Percentiles rank a stretch among this genome's conserved stretches.
Conservation (phyloP, 2,113 vertebrate genomes). For the Australoheros scitulus region DNA sequence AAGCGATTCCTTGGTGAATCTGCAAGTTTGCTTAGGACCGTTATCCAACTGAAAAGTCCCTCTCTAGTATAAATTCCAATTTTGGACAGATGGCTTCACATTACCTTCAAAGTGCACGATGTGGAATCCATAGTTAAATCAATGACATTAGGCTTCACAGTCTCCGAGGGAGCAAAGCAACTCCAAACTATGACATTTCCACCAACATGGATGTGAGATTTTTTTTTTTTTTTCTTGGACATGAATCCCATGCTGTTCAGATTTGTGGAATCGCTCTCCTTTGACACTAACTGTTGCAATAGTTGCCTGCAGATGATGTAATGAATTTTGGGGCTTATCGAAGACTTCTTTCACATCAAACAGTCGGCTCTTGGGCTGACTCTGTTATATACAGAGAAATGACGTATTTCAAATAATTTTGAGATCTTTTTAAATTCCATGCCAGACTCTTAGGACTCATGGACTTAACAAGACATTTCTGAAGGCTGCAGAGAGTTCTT, state of each 20-base stretch:
- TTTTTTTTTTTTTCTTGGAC: not conserved
- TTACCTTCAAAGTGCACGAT: not conserved
- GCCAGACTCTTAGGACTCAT: not conserved
- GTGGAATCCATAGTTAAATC: not conserved
- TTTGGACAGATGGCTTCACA: not conserved
- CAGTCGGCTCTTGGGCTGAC: not conserved
- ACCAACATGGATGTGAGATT: not conserved
- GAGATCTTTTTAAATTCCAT: not conserved
- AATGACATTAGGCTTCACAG: not conserved
- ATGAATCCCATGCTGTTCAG: not conserved
- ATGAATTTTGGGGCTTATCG: not conserved
- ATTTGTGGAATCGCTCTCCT: not conserved
- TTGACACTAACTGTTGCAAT: slow-evolving; percentile 8
- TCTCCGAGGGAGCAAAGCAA: not conserved
- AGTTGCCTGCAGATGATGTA: slow-evolving; percentile 7
- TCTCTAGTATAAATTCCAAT: not conserved
- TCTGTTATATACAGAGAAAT: not conserved
- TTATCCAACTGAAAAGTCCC: not conserved
- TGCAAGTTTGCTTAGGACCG: not conserved
- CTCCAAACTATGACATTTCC: not conserved
- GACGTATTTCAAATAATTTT: not conserved
- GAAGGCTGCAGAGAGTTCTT: not conserved
- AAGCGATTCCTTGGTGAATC: too few species aligned
- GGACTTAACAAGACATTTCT: not conserved
- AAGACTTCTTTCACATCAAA: slow-evolving; percentile 5